Evolutionary conservation across 2,113 vertebrate genomes (phyloP), one percentile per base, ranked within the genome.

Genomic region (Sebastes fasciatus): DNA sequence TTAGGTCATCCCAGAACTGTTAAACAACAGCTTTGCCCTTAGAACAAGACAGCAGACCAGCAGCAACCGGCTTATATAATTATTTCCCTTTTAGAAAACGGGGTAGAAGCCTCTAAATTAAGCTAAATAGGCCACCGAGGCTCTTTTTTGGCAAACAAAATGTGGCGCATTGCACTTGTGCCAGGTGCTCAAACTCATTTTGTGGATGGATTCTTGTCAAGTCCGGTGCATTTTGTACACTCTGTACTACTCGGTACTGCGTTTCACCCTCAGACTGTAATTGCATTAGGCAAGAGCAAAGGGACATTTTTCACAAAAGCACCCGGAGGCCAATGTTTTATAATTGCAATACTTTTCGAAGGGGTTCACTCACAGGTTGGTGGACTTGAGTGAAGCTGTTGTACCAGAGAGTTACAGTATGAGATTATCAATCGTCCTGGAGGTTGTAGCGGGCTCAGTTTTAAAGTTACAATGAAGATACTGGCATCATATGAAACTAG

Each of bases 1-100:
- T 91, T 94, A 91, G 93, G 91, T 94, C 91, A 94, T 68, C 55
- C 40, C 54, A 77, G 82, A 82, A 85, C 69, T 83, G 71, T 82
- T 88, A 78, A 91, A 88, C 86, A 90, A 90, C 85, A 80, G 80
- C 63, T 85, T 78, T 83, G 76, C 80, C 85, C 88, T 77, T 6
- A 85, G 74, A 91, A 86, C 65, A 91, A 88, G 85, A 87, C 70
- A 48, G 83, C 68, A 74, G 86, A 42, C 78, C 81, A 58, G 83
- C 78, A 69, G 78, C 13, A 34, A n/a, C 34, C 1, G n/a, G 42
- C 61, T 66, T 23, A 10, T 45, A 4, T 3, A 67, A 34, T 34
- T 34, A 34, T 34, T 48, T 21, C 76, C 54, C 65, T 60, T 67
- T 21, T 49, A 40, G 64, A 62, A 78, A 77, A 79, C 34, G 17